Conservation (phyloP, 2,113 vertebrate genomes). For the Antigone vipio region DNA sequence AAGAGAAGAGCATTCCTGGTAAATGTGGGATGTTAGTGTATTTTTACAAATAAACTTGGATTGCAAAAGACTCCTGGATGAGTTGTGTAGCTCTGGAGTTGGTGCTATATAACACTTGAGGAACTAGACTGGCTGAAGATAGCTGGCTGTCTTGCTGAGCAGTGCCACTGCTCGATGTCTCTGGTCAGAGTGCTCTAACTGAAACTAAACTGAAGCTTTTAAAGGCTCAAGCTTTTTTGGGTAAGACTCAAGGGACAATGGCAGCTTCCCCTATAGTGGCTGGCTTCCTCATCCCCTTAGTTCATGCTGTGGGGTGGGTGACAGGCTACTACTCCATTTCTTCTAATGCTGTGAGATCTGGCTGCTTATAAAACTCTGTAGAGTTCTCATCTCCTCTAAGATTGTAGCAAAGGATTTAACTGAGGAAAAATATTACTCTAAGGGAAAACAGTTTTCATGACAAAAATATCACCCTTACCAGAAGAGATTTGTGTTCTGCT, state of each 20-base stretch:
- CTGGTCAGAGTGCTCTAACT: neutral
- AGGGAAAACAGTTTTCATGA: neutral
- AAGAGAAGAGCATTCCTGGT: neutral
- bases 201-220: neutral
- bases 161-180: neutral
- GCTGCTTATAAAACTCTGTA: neutral
- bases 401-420: neutral
- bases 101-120: neutral
- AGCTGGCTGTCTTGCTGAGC: neutral
- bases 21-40: neutral
- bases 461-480: too few species aligned
- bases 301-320: accelerated
- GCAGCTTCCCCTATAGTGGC: neutral
- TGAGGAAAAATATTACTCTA: neutral
- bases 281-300: neutral
- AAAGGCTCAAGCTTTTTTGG: neutral
- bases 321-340: neutral
- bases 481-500: neutral
- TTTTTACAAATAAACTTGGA: slow-evolving; percentile 17
- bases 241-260: neutral
- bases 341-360: neutral
- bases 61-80: neutral
- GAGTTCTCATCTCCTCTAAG: neutral
- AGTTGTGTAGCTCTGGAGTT: neutral
- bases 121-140: too few species aligned